Conservation (phyloP, 1,140 invertebrate genomes). For the Atta texana region DNA sequence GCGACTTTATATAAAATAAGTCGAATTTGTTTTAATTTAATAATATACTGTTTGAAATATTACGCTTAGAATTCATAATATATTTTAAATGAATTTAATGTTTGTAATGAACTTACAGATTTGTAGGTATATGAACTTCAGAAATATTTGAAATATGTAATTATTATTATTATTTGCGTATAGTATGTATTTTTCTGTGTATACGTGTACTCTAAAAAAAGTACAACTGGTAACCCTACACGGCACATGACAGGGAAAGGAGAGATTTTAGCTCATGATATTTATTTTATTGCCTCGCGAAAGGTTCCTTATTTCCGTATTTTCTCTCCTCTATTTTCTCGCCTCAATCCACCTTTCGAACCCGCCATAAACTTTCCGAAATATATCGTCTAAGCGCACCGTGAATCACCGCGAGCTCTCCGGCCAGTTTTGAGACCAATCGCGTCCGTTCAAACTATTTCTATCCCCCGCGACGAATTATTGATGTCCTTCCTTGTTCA, state of each 20-base stretch:
- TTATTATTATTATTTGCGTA: too few relatives aligned
- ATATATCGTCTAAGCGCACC: not conserved
- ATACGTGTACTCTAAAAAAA: too few relatives aligned
- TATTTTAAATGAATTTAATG: too few relatives aligned
- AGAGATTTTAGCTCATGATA: not conserved
- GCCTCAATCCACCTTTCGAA: not conserved
- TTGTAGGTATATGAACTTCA: too few relatives aligned
- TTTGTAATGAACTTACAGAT: too few relatives aligned
- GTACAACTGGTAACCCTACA: too few relatives aligned
- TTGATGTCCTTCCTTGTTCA: not conserved
- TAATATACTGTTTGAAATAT: too few relatives aligned
- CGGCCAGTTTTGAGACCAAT: not conserved
- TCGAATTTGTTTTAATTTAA: too few relatives aligned
- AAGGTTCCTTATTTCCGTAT: not conserved
- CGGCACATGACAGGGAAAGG: not conserved
- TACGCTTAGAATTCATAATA: too few relatives aligned
- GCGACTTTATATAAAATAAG: too few relatives aligned
- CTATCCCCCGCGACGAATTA: not conserved
- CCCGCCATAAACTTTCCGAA: not conserved
- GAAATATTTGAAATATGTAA: too few relatives aligned
- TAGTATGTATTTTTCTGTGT: too few relatives aligned
- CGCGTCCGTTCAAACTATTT: not conserved
- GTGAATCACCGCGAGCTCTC: not conserved
- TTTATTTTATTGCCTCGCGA: not conserved
- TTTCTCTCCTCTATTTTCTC: not conserved